A percentile compares a stretch with the other conserved stretches of the same genome.
Evolutionary conservation across 2,888 invertebrate species (phyloP).

Genomic region (Nomada goodeniana): DNA sequence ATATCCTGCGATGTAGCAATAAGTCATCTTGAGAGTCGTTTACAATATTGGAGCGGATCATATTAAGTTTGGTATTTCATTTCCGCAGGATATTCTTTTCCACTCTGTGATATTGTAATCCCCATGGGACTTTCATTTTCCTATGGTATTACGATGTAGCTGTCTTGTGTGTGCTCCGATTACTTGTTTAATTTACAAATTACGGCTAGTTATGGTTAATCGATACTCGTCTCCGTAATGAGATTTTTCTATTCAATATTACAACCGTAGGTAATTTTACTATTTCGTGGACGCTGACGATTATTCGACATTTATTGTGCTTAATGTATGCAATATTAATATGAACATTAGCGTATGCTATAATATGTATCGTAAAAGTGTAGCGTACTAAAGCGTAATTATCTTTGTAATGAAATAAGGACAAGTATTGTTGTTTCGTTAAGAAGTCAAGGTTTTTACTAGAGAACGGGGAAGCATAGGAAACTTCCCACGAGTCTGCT

Average conservation of each 20-base stretch:
- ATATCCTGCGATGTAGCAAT: not conserved
- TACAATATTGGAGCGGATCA: not conserved
- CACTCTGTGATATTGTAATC: not conserved
- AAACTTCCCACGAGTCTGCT: slow-evolving; percentile 36
- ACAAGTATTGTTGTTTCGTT: slow-evolving; percentile 10
- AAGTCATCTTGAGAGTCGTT: not conserved
- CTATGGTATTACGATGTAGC: not conserved
- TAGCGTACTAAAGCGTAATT: no score
- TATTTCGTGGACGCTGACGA: no score
- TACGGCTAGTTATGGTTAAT: not conserved
- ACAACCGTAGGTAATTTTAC: no score
- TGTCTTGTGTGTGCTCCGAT: not conserved
- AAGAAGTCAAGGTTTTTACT: not conserved
- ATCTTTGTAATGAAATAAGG: no score
- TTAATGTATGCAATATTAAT: no score
- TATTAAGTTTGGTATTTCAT: not conserved
- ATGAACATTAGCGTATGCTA: no score
- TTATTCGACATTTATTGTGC: no score
- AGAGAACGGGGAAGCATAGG: slow-evolving; percentile 2
- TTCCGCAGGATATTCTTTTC: not conserved
- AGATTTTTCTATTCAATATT: not conserved
- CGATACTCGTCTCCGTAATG: not conserved
- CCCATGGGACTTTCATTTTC: not conserved
- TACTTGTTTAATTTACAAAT: not conserved
- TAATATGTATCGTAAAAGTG: no score